Evolutionary conservation across 2,113 vertebrate genomes (phyloP), one percentile per base, ranked within the genome.

Genomic region (Phaethon lepturus): DNA sequence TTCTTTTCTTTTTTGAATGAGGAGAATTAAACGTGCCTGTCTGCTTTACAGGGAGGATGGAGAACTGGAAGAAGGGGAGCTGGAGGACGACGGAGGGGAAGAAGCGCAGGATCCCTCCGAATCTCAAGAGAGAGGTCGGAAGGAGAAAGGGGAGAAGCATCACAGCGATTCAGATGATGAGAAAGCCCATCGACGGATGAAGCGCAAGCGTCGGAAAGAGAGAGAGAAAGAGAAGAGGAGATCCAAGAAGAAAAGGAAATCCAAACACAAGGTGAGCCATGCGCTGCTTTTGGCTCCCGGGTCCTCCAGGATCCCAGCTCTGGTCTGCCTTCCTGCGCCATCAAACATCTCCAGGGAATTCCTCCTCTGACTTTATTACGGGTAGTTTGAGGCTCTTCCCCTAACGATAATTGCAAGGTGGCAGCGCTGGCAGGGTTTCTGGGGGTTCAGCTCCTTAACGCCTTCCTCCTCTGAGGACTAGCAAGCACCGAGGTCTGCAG

Each of bases 181-280:
- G 45, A 98, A 99, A 62, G 85, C 98, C 29, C 99, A 99, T 89
- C 98, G 99, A 42, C 98, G 99, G 75, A 98, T 99, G 97, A 99
- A 99, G 86, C 98, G 99, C 58, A 99, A 99, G 82, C 98, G 99
- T n/a, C 99, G 99, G 96, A 98, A 98, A 93, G 99, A 99, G 91
- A 94, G 99, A 95, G 88, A 99, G 99, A 96, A 99, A 97, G 98
- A 99, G 98, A 98, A 99, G 98, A 96, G 95, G 98, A 71, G 99
- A 95, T 98, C 99, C 80, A 98, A 99, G 98, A 98, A 99, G 97
- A 97, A 99, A 88, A 98, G 99, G 80, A 99, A 99, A 97, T 99
- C 99, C n/a, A 99, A 99, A 86, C 99, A 99, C 96, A 99, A 99
- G 98, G 99, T 99, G 93, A 97, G 98, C 75, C 67, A 5, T 0